Percentiles rank a stretch among this genome's conserved stretches.
Evolutionary conservation across 2,888 invertebrate species (phyloP).

Genomic region (Drosophila meridiana): DNA sequence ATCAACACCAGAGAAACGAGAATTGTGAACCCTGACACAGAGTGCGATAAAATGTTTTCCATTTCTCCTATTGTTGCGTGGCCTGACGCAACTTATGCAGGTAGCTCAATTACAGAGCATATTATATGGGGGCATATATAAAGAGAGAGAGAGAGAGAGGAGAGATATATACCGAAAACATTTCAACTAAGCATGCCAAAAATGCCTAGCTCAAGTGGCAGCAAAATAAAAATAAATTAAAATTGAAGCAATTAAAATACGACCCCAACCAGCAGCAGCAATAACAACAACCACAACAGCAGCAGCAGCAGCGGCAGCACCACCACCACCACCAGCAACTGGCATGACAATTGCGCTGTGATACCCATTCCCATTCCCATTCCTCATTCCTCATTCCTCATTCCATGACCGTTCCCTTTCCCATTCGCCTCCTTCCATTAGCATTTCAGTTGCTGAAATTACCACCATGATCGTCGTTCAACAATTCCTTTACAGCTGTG

Average conservation of each 20-base stretch:
- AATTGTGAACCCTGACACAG: constrained; percentile 44
- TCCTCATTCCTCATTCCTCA: constrained; percentile 6
- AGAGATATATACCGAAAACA: constrained; percentile 16
- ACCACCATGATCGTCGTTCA: constrained; percentile 71
- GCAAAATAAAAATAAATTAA: constrained; percentile 67
- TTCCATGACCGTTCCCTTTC: constrained; percentile 3
- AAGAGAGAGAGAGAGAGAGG: not conserved
- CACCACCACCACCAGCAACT: constrained; percentile 22
- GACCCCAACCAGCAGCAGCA: constrained; percentile 42
- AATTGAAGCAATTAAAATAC: constrained; percentile 76
- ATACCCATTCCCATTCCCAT: constrained; percentile 17
- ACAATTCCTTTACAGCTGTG: constrained; percentile 64
- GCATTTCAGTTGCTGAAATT: constrained; percentile 57
- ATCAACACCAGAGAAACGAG: constrained; percentile 19
- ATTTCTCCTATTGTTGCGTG: constrained; percentile 7
- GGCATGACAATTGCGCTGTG: constrained; percentile 55
- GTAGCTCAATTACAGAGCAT: constrained; percentile 52
- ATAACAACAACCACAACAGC: not conserved
- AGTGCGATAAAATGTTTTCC: constrained; percentile 12
- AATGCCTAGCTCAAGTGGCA: constrained; percentile 31
- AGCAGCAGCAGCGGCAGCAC: constrained; percentile 2
- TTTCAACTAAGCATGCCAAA: constrained; percentile 48
- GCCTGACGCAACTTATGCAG: constrained; percentile 57
- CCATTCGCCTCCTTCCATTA: constrained; percentile 6
- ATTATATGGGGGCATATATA: constrained; percentile 40